A percentile compares a stretch with the other conserved stretches of the same genome.
These are phyloP conservation scores for Metopia argyrocephala DNA, from an alignment of 2,888 invertebrate species.

Conservation along the genomic window DNA sequence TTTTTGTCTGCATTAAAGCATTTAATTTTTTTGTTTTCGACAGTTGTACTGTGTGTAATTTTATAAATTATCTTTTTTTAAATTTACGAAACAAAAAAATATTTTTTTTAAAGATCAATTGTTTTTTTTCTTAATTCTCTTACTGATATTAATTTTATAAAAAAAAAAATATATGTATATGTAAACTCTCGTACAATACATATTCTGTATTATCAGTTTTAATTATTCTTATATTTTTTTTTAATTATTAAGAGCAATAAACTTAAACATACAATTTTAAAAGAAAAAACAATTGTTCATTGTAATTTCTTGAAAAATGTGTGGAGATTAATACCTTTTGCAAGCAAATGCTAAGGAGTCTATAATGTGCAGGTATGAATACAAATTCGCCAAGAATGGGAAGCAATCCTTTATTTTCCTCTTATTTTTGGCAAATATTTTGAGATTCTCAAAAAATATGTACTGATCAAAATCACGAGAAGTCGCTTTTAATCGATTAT, in stretches of 20 bases:
- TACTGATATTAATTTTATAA: too few species aligned
- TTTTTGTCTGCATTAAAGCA: neutral
- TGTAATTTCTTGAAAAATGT: too few species aligned
- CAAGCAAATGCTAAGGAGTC: too few species aligned
- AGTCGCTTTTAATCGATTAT: too few species aligned
- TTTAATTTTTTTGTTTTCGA: neutral
- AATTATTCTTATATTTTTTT: constrained; percentile 25
- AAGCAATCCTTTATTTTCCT: too few species aligned
- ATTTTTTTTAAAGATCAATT: neutral
- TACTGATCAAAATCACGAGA: too few species aligned
- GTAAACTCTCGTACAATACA: constrained; percentile 19
- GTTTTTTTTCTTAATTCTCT: neutral
- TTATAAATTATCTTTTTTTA: neutral
- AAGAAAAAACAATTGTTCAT: neutral
- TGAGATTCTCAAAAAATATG: too few species aligned
- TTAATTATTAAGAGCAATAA: constrained; percentile 57
- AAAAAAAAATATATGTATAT: constrained; percentile 14
- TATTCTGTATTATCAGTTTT: constrained; percentile 52
- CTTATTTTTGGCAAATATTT: too few species aligned
- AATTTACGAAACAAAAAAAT: neutral
- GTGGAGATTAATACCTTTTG: too few species aligned
- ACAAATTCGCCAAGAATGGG: too few species aligned
- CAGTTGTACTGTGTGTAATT: neutral
- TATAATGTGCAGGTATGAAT: too few species aligned
- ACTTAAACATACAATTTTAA: constrained; percentile 50